Conservation (phyloP, 2,113 vertebrate genomes). For the Panurus biarmicus region DNA sequence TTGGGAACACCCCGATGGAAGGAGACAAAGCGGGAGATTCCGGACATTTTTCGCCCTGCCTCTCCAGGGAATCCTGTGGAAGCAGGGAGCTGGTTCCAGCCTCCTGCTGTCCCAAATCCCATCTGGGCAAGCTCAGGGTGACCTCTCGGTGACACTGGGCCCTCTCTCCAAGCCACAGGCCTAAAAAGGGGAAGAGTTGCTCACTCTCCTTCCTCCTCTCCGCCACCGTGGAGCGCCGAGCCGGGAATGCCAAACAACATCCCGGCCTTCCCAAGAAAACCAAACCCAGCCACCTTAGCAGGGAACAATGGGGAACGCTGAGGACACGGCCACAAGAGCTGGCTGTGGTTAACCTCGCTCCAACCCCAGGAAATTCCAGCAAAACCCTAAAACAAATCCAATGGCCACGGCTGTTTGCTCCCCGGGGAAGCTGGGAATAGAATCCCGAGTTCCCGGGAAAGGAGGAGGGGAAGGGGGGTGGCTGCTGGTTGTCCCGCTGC, state of each 20-base stretch:
- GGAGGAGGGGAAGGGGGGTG: not conserved
- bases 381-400: constrained; percentile 50
- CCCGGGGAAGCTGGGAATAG: constrained; percentile 50
- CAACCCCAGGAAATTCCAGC: constrained; percentile 60
- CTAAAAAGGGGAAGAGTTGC: constrained; percentile 23
- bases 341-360: constrained; percentile 53
- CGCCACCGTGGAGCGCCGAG: not conserved
- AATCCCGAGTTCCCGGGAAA: not conserved
- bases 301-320: constrained; percentile 14
- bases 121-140: not conserved
- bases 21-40: not conserved
- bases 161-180: constrained; percentile 33
- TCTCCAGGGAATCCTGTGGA: constrained; percentile 30
- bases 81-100: not conserved
- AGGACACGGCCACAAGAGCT: constrained; percentile 28
- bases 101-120: constrained; percentile 1
- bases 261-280: constrained; percentile 35
- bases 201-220: not conserved
- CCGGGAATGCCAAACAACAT: not conserved
- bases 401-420: constrained; percentile 40
- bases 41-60: not conserved
- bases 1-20: not conserved
- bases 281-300: constrained; percentile 22
- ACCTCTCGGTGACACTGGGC: constrained; percentile 4
- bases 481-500: constrained; percentile 1